Evolutionary conservation across 2,797 vertebrate genomes (phyloP), one percentile per base, ranked within the genome.

Genomic region (Lophius americanus): DNA sequence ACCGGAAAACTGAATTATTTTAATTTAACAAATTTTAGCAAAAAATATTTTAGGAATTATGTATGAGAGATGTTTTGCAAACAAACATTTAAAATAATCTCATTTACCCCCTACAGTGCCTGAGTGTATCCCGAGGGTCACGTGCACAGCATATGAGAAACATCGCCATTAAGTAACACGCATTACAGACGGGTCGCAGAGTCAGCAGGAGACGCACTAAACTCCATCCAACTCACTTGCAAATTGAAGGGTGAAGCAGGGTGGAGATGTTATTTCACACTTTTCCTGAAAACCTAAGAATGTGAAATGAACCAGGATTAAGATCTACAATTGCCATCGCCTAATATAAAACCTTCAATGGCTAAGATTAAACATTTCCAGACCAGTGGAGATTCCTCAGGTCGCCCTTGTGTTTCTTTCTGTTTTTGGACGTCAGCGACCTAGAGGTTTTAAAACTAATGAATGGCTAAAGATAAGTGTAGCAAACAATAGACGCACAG

Each of bases 331-430:
- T 53, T 39, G 58, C 72, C 68, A 81, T 9, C 75, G 63, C 61
- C 57, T 88, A 76, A 84, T 79, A 76, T 64, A 70, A 85, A 84
- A 79, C 68, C 68, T 36, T 59, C 35, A 56, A 51, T 78, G 56
- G 87, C 85, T 83, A 91, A 84, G 81, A 75, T 66, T 36, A 86
- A 92, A 89, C 90, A 79, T 79, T 83, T 92, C 91, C 90, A 93
- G 83, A 88, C 64, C 78, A 8, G 51, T 70, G 67, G 73, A 83
- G 73, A 79, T 88, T 78, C 78, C 82, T 85, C 51, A 78, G 23
- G 23, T 23, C 23, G 23, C 23, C 23, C 23, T 23, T 52, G 72
- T 39, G 79, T 57, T 37, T 51, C 47, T 32, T 50, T 73, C 6
- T 63, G n/a, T 68, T 60, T 72, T 78, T 70, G 82, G 86, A 87